phyloP scores from a whole-genome alignment of 2,888 invertebrate genomes.

The Empis stercorea region DNA sequence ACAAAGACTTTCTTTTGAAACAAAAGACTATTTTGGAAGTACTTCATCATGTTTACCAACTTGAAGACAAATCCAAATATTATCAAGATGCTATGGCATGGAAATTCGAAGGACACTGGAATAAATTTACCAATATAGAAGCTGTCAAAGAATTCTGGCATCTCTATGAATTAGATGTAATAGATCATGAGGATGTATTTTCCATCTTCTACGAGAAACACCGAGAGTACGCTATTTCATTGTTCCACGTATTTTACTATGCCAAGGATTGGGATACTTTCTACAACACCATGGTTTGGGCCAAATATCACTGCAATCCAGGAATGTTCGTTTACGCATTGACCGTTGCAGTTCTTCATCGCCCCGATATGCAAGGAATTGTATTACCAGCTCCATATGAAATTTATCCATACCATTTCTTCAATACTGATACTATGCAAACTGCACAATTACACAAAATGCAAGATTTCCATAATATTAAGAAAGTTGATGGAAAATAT shows the following conservation, averaged over 20 bases:
- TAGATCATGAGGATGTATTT: conserved; percentile 11
- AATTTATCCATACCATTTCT: conserved; percentile 47
- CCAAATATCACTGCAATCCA: conserved; percentile 46
- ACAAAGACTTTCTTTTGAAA: conserved; percentile 9
- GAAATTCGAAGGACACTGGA: conserved; percentile 7
- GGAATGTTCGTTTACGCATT: conserved; percentile 46
- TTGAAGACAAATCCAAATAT: conserved; percentile 8
- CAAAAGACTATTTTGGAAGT: conserved; percentile 12
- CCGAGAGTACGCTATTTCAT: conserved; percentile 34
- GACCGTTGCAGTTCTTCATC: conserved; percentile 45
- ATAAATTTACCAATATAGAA: conserved; percentile 7
- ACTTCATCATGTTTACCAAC: conserved; percentile 10
- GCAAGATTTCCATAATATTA: conserved; percentile 4
- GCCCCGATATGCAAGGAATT: conserved; percentile 41
- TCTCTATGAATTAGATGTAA: conserved; percentile 2
- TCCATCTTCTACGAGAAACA: conserved; percentile 9
- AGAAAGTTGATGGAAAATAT: conserved; percentile 14
- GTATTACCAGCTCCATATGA: conserved; percentile 51
- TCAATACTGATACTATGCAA: conserved; percentile 41
- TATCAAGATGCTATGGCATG: conserved; percentile 8
- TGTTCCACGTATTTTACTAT: conserved; percentile 50
- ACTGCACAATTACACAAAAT: conserved; percentile 15
- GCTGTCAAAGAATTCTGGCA: conserved; percentile 9
- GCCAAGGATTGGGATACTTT: conserved; percentile 57
- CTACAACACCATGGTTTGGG: conserved; percentile 50